Evolutionary conservation across 37 sponge, comb jelly and placozoan species (phyloP).

Genomic region (Chondrosia reniformis): DNA sequence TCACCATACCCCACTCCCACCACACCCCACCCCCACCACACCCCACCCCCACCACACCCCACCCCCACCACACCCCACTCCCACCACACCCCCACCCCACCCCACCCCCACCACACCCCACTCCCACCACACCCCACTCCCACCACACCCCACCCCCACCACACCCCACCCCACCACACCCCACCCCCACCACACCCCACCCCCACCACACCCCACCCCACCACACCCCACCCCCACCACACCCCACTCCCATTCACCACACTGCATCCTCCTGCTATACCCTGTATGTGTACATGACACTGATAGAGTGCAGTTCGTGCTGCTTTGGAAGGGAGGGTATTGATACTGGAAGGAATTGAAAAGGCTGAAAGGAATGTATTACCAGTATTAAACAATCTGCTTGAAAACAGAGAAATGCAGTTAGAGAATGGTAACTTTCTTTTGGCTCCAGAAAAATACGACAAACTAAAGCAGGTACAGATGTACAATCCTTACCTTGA

Average conservation of each 20-base stretch:
- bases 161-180: neutral
- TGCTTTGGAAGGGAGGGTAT: slow-evolving; percentile 73
- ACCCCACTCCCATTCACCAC: neutral
- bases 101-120: no score
- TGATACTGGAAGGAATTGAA: slow-evolving; percentile 89
- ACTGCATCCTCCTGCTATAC: neutral
- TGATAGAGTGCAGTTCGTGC: slow-evolving; percentile 75
- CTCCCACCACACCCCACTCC: no score
- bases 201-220: neutral
- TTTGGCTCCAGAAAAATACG: slow-evolving; percentile 73
- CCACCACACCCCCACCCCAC: no score
- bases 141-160: no score
- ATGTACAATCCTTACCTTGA: neutral
- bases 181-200: neutral
- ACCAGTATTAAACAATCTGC: slow-evolving; percentile 85
- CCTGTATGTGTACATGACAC: neutral
- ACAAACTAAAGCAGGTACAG: slow-evolving; percentile 48
- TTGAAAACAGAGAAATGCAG: slow-evolving; percentile 95
- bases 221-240: neutral
- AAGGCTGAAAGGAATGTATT: slow-evolving; percentile 91
- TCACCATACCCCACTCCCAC: neutral
- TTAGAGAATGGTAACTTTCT: slow-evolving; percentile 90
- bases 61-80: no score
- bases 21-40: no score
- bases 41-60: no score